Conservation (phyloP, 2,888 invertebrate species). For the Portevinia maculata region DNA sequence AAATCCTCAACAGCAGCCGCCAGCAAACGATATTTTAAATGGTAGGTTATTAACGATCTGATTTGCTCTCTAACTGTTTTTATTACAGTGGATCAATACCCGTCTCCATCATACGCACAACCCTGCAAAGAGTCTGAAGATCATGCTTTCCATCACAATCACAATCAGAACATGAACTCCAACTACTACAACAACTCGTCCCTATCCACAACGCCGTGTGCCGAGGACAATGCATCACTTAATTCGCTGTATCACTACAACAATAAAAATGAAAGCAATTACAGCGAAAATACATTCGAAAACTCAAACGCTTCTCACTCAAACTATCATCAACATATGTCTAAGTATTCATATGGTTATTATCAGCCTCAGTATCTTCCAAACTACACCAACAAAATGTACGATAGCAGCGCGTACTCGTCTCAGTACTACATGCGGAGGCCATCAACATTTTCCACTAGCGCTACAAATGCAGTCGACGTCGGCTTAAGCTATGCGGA, state of each 20-base stretch:
- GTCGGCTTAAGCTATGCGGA: slow-evolving; percentile 58
- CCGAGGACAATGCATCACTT: slow-evolving; percentile 44
- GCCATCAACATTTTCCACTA: slow-evolving; percentile 57
- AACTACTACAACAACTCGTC: slow-evolving; percentile 50
- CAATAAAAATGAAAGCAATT: slow-evolving; percentile 51
- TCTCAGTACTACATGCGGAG: slow-evolving; percentile 56
- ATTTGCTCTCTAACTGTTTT: background rate
- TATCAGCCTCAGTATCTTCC: slow-evolving; percentile 79
- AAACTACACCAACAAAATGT: slow-evolving; percentile 77
- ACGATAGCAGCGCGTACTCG: slow-evolving; percentile 53
- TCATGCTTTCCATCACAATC: slow-evolving; percentile 45
- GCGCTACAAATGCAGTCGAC: slow-evolving; percentile 56
- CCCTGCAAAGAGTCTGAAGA: slow-evolving; percentile 41
- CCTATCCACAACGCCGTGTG: slow-evolving; percentile 30
- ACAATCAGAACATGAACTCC: slow-evolving; percentile 32
- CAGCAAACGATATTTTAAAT: slow-evolving; percentile 44
- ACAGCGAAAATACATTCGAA: slow-evolving; percentile 57
- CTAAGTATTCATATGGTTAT: slow-evolving; percentile 79
- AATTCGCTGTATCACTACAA: slow-evolving; percentile 55
- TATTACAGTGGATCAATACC: slow-evolving; percentile 54
- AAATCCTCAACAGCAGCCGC: slow-evolving; percentile 21
- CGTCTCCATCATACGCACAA: slow-evolving; percentile 29
- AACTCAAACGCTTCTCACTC: slow-evolving; percentile 47
- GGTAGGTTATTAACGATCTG: slow-evolving; percentile 26
- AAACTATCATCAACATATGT: slow-evolving; percentile 77